These are phyloP conservation scores for Aporophyla nigra DNA, from an alignment of 2,888 invertebrate genomes.

Conservation along the genomic window DNA sequence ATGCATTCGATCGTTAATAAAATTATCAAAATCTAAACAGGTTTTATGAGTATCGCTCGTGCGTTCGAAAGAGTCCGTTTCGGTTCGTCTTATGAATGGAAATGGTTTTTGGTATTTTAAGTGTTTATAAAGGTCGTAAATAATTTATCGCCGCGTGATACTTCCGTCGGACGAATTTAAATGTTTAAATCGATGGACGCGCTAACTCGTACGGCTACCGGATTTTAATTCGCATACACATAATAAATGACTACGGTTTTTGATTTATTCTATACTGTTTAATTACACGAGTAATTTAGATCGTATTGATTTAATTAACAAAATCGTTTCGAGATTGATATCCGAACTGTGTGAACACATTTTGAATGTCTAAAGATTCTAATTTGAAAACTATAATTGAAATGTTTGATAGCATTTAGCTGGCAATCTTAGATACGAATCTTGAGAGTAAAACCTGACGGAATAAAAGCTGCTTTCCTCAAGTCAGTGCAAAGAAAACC, in stretches of 20 bases:
- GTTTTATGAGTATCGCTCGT: constrained; percentile 88
- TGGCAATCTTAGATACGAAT: constrained; percentile 49
- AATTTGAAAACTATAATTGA: constrained; percentile 55
- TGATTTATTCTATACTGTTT: constrained; percentile 71
- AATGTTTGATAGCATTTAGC: constrained; percentile 47
- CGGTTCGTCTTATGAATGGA: constrained; percentile 89
- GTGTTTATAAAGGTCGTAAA: constrained; percentile 90
- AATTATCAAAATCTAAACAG: constrained; percentile 91
- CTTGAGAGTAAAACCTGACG: constrained; percentile 19
- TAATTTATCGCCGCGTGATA: constrained; percentile 90
- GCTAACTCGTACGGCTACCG: constrained; percentile 86
- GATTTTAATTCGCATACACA: constrained; percentile 81
- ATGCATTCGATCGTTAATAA: constrained; percentile 90
- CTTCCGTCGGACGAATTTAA: constrained; percentile 88
- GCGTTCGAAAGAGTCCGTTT: constrained; percentile 83
- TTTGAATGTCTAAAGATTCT: constrained; percentile 36
- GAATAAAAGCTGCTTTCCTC: constrained; percentile 25
- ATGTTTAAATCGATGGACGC: constrained; percentile 83
- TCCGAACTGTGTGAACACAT: constrained; percentile 58
- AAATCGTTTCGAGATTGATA: constrained; percentile 61
- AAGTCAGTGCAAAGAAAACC: constrained; percentile 37
- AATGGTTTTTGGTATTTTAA: constrained; percentile 90
- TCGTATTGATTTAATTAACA: constrained; percentile 67
- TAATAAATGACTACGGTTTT: constrained; percentile 74
- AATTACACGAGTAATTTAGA: constrained; percentile 69